Percentiles rank a stretch among this genome's conserved stretches.
These are phyloP conservation scores for Thermophis baileyi DNA, from an alignment of 2,113 vertebrate genomes.

Conservation along the genomic window DNA sequence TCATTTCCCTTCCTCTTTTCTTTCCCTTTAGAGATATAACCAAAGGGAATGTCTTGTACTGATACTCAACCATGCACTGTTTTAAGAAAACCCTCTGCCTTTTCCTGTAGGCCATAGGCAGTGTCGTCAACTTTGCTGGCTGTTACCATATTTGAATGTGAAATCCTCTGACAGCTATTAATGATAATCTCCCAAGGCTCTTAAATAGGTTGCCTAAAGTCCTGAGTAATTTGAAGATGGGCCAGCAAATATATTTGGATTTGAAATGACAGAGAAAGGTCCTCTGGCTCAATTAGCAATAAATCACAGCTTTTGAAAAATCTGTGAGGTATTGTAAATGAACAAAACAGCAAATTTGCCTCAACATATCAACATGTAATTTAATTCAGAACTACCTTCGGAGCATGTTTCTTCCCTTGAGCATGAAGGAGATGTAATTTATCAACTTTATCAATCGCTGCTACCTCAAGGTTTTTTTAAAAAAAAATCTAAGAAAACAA, in stretches of 20 bases:
- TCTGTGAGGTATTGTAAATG: conserved; percentile 29
- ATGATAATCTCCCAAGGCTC: conserved; percentile 53
- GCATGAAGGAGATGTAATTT: conserved; percentile 20
- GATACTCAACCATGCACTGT: conserved; percentile 33
- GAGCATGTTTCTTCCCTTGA: conserved; percentile 3
- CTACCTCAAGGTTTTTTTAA: conserved; percentile 40
- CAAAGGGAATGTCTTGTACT: background rate
- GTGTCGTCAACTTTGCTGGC: conserved; percentile 48
- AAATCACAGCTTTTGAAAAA: conserved; percentile 43
- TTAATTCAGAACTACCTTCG: conserved; percentile 40
- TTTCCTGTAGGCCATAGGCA: conserved; percentile 40
- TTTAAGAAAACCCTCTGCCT: conserved; percentile 24
- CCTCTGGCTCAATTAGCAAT: conserved; percentile 42
- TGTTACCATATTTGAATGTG: conserved; percentile 39
- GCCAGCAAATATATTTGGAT: conserved; percentile 47
- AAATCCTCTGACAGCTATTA: conserved; percentile 54
- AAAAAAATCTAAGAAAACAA: conserved; percentile 24
- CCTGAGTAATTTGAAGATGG: conserved; percentile 45
- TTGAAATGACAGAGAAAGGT: conserved; percentile 48
- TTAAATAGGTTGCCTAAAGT: conserved; percentile 63
- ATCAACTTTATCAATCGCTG: conserved; percentile 25
- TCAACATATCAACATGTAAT: conserved; percentile 21
- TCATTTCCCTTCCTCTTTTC: background rate
- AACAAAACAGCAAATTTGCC: conserved; percentile 39
- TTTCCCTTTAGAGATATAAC: background rate